phyloP scores from a whole-genome alignment of 2,113 vertebrate genomes.

The Formicarius rufipectus region DNA sequence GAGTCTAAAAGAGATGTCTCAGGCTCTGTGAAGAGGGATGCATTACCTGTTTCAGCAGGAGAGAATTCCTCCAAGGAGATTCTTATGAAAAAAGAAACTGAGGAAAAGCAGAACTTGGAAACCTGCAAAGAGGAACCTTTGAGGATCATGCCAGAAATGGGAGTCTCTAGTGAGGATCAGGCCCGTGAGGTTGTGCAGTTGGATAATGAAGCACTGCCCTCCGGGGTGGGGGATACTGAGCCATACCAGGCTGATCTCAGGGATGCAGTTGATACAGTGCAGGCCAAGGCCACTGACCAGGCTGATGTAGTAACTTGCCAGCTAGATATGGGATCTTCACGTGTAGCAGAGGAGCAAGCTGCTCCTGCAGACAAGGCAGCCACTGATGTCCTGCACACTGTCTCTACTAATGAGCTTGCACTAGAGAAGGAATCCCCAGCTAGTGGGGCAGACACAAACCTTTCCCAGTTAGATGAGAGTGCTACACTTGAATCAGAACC shows the following conservation, averaged over 20 bases:
- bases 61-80: neutral
- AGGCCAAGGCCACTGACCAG: neutral
- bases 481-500: neutral
- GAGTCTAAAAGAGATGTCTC: neutral
- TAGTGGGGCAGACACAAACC: neutral
- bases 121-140: neutral
- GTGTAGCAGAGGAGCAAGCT: neutral
- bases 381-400: neutral
- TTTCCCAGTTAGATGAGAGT: neutral
- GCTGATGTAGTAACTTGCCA: neutral
- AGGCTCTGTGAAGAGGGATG: neutral
- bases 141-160: neutral
- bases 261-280: neutral
- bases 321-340: neutral
- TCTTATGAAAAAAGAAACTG: neutral
- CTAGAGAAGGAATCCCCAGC: neutral
- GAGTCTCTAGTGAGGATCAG: neutral
- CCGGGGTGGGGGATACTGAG: neutral
- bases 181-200: neutral
- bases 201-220: neutral
- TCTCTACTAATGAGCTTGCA: neutral
- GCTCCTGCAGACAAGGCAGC: neutral
- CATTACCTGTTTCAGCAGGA: neutral
- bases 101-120: neutral
- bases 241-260: slow-evolving; percentile 8